Base-by-base conservation (phyloP, 2,888 invertebrate species). In the Mellilla xanthometata region DNA sequence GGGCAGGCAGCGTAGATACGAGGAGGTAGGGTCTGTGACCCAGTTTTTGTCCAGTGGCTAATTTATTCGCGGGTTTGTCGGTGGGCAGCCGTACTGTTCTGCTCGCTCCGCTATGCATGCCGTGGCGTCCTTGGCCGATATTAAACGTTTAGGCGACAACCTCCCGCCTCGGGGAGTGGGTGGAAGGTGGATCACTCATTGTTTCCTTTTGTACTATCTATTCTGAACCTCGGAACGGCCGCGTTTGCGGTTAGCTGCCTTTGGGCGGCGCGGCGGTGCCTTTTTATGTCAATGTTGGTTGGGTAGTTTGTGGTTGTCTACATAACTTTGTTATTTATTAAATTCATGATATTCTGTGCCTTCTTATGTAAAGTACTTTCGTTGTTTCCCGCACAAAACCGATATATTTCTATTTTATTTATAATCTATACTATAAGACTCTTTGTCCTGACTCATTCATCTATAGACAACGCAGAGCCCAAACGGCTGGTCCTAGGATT, bases 111-210 rank as follows among this genome's bases (percentile, higher is more conserved):
- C 54, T 60, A 59, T 70, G 71, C 74, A 72, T 62, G 60, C 65
- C 61, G 59, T 51, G 59, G 52, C 63, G 80, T 65, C 82, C 86
- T 85, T 84, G 84, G 75, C 85, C 85, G 77, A 81, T 72, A 80
- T 84, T 75, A 77, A 80, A 77, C 76, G 76, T 81, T 79, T 76
- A 79, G 76, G 65, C 65, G 71, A 72, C 70, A 65, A 65, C 61
- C 56, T 60, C 47, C 45, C 45, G 45, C 55, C 51, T 52, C 58
- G 67, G 60, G 60, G 64, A 58, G 56, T 47, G 54, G 60, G 67
- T 38, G 48, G 52, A 48, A 68, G 75, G 73, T 65, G 72, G 69
- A 68, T 76, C 65, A 54, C 62, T 61, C 69, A 76, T 81, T 82
- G 80, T 82, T 80, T 65, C 71, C 72, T 76, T 78, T 72, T 68